These are phyloP conservation scores for Craniophora ligustri DNA, from an alignment of 2,888 invertebrate genomes.

Conservation along the genomic window DNA sequence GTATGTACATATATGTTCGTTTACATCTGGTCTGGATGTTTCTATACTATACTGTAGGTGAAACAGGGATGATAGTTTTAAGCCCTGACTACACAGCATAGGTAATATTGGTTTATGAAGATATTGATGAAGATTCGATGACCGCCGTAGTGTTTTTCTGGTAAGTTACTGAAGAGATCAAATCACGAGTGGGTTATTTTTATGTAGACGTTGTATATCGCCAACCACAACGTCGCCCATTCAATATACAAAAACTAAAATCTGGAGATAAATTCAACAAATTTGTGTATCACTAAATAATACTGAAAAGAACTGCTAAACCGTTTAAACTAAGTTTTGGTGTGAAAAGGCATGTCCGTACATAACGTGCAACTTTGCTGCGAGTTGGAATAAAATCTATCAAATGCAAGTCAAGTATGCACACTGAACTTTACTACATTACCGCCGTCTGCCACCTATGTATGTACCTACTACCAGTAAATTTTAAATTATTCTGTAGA, in stretches of 20 bases:
- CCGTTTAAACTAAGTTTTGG: constrained; percentile 34
- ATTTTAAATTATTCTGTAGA: constrained; percentile 13
- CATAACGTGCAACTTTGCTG: constrained; percentile 30
- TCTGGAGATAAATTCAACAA: not conserved
- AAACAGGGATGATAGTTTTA: too few relatives aligned
- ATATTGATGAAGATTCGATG: too few relatives aligned
- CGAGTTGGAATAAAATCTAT: constrained; percentile 45
- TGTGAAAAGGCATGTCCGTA: constrained; percentile 34
- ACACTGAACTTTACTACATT: constrained; percentile 31
- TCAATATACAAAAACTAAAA: not conserved
- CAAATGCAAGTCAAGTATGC: constrained; percentile 44
- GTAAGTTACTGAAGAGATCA: too few relatives aligned
- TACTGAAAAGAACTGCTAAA: constrained; percentile 23
- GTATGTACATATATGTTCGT: too few relatives aligned
- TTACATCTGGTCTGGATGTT: too few relatives aligned
- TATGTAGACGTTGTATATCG: too few relatives aligned
- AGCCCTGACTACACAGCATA: too few relatives aligned
- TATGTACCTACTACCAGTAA: constrained; percentile 2
- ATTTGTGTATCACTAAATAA: constrained; percentile 12
- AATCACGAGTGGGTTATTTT: too few relatives aligned
- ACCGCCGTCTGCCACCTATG: constrained; percentile 5
- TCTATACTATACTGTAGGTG: too few relatives aligned
- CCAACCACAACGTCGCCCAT: too few relatives aligned
- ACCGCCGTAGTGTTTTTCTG: too few relatives aligned
- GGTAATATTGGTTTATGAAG: too few relatives aligned